Percentiles rank a stretch among this genome's conserved stretches.
These are phyloP conservation scores for Andrena flavipes DNA, from an alignment of 2,888 invertebrate genomes.

Conservation along the genomic window DNA sequence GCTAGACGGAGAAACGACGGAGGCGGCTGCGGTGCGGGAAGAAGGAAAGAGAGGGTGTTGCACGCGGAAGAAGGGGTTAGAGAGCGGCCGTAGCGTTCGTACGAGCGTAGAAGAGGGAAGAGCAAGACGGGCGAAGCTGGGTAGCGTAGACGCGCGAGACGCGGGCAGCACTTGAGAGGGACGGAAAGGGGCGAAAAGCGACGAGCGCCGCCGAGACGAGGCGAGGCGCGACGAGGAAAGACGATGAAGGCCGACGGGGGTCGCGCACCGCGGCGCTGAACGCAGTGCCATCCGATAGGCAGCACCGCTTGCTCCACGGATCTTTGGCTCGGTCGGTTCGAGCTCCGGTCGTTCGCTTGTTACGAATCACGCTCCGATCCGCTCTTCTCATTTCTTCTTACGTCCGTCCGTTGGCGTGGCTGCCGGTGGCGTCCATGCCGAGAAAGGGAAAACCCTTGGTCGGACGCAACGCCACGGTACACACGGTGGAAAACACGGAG, in stretches of 20 bases:
- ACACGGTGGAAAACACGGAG: conserved; percentile 50
- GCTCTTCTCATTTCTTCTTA: conserved; percentile 29
- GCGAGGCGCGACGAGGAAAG: conserved; percentile 73
- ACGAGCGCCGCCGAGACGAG: conserved; percentile 69
- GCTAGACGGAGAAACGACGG: conserved; percentile 21
- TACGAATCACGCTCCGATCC: conserved; percentile 60
- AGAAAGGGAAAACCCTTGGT: conserved; percentile 58
- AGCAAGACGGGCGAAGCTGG: conserved; percentile 26
- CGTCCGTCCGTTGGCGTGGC: conserved; percentile 56
- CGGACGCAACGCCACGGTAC: conserved; percentile 35
- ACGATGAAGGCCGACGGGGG: conserved; percentile 74
- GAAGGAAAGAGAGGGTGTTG: conserved; percentile 34
- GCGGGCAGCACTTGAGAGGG: conserved; percentile 54
- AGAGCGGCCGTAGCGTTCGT: conserved; percentile 8
- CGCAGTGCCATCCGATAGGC: conserved; percentile 81
- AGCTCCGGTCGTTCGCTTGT: conserved; percentile 67
- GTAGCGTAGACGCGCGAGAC: conserved; percentile 38
- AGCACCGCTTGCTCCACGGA: conserved; percentile 79
- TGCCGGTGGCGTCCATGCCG: conserved; percentile 63
- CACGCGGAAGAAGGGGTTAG: conserved; percentile 48
- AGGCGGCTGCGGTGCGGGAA: conserved; percentile 1
- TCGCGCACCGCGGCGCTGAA: conserved; percentile 79
- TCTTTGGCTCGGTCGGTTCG: conserved; percentile 65
- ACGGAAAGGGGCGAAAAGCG: conserved; percentile 70
- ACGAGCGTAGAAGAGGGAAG: background rate